phyloP scores from a whole-genome alignment of 2,888 invertebrate species.

The Agriopis leucophaearia region DNA sequence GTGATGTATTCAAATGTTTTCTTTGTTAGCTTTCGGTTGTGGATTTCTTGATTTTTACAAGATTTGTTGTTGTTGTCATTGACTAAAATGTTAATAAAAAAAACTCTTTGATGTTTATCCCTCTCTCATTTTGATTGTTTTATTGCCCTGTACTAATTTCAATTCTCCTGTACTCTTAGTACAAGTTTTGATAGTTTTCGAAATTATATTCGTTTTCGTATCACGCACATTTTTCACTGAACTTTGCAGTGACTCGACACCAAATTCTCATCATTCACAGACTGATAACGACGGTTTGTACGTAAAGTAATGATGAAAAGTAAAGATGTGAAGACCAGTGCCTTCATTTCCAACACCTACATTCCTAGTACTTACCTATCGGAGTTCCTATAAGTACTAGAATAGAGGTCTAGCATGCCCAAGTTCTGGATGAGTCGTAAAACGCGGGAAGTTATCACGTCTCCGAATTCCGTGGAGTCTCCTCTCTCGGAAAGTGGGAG shows the following conservation, averaged over 20 bases:
- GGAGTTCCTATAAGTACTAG: not conserved
- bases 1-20: constrained; percentile 5
- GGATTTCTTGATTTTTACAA: not conserved
- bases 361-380: not conserved
- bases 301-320: too few relatives aligned
- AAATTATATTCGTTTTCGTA: too few relatives aligned
- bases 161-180: too few relatives aligned
- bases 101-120: too few relatives aligned
- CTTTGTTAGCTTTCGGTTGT: not conserved
- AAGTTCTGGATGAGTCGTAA: not conserved
- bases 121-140: too few relatives aligned
- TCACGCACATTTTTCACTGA: too few relatives aligned
- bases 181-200: too few relatives aligned
- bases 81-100: not conserved
- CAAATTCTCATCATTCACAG: too few relatives aligned
- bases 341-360: not conserved
- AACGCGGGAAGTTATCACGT: constrained; percentile 12
- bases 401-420: not conserved
- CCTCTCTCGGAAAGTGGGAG: not conserved
- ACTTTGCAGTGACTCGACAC: too few relatives aligned
- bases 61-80: not conserved
- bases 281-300: too few relatives aligned
- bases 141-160: too few relatives aligned
- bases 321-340: too few relatives aligned
- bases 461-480: not conserved